Percentiles rank a stretch among this genome's conserved stretches.
Conservation (phyloP, 1,140 invertebrate genomes). For the Temnothorax longispinosus region DNA sequence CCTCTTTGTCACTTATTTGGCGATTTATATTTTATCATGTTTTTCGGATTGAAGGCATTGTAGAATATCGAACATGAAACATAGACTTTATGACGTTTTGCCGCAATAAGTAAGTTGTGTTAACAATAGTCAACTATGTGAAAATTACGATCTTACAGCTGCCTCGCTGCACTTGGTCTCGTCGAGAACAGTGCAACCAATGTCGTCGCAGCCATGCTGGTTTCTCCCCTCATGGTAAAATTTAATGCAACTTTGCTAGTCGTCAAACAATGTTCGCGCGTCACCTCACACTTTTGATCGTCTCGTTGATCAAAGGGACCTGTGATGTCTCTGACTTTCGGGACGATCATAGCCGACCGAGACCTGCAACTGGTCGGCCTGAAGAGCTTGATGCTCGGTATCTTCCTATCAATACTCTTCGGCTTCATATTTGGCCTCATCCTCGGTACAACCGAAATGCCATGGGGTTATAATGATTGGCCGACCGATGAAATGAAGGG, state of each 20-base stretch:
- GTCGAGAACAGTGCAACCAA: slow-evolving; percentile 93
- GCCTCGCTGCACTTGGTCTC: slow-evolving; percentile 90
- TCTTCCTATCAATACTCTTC: slow-evolving; percentile 90
- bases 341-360: slow-evolving; percentile 91
- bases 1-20: not conserved
- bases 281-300: not conserved
- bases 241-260: not conserved
- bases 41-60: not conserved
- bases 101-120: not conserved
- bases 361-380: slow-evolving; percentile 88
- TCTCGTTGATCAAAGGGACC: slow-evolving; percentile 87
- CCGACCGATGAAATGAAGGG: slow-evolving; percentile 94
- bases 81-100: not conserved
- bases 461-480: slow-evolving; percentile 92
- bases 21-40: not conserved
- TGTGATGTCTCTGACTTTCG: slow-evolving; percentile 94
- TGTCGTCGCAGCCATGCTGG: slow-evolving; percentile 94
- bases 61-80: not conserved
- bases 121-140: not conserved
- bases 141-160: slow-evolving; percentile 75
- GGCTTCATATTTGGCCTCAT: slow-evolving; percentile 93
- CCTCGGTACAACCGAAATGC: slow-evolving; percentile 90
- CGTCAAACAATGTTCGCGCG: slow-evolving; percentile 8
- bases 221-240: slow-evolving; percentile 93
- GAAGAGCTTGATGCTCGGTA: slow-evolving; percentile 89